A percentile compares a stretch with the other conserved stretches of the same genome.
phyloP scores from a whole-genome alignment of 2,797 vertebrate species.

The Danio albolineatus region DNA sequence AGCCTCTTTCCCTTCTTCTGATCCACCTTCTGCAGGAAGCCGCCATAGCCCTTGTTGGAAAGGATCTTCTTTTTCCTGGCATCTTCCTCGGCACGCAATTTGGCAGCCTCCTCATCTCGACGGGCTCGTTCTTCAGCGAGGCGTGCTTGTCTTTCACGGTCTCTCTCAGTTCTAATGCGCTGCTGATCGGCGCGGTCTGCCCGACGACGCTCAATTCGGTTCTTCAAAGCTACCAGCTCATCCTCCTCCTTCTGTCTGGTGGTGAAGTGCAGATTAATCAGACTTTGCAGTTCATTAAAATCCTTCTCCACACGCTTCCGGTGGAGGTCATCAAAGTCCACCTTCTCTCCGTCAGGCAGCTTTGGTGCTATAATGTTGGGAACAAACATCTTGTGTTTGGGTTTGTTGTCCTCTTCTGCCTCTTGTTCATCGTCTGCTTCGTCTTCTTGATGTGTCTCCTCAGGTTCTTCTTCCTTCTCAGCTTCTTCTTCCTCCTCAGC shows the following conservation, averaged over 20 bases:
- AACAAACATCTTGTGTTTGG: constrained; percentile 72
- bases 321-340: constrained; percentile 85
- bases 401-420: constrained; percentile 70
- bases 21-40: constrained; percentile 83
- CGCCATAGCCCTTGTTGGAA: constrained; percentile 81
- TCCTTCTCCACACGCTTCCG: constrained; percentile 84
- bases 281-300: constrained; percentile 81
- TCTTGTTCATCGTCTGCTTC: constrained; percentile 54
- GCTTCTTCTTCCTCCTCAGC: constrained; percentile 53
- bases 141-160: constrained; percentile 72
- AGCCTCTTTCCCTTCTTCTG: constrained; percentile 83
- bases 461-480: constrained; percentile 33
- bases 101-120: constrained; percentile 80
- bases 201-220: constrained; percentile 78
- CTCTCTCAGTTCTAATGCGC: constrained; percentile 74
- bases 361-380: constrained; percentile 80
- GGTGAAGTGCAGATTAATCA: constrained; percentile 81
- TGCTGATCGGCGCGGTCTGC: constrained; percentile 79
- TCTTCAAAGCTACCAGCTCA: constrained; percentile 76
- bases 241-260: constrained; percentile 85
- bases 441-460: constrained; percentile 49
- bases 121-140: constrained; percentile 74
- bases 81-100: constrained; percentile 78
- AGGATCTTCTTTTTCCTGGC: constrained; percentile 83
- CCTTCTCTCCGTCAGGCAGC: constrained; percentile 82